phyloP scores from a whole-genome alignment of 2,113 vertebrate species.

The Sturnira hondurensis region DNA sequence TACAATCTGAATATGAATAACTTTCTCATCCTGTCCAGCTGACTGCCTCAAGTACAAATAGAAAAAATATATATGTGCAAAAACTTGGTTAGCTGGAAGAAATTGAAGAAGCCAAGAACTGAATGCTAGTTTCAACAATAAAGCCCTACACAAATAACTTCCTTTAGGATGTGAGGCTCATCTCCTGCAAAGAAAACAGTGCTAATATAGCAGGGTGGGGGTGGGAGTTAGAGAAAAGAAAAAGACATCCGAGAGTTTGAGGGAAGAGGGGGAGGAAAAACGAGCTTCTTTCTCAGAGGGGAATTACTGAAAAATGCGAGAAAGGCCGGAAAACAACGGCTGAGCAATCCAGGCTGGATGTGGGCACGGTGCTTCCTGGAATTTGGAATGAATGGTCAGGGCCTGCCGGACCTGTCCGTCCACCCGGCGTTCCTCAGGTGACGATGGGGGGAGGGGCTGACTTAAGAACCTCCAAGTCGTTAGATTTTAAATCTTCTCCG shows the following conservation, averaged over 20 bases:
- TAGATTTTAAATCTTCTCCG: background rate
- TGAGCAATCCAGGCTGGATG: too few species aligned
- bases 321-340: background rate
- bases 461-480: background rate
- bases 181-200: background rate
- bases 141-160: background rate
- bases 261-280: background rate
- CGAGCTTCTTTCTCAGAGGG: too few species aligned
- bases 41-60: background rate
- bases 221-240: background rate
- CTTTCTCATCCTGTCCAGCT: conserved; percentile 9
- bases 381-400: background rate
- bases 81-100: conserved; percentile 6
- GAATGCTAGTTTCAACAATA: background rate
- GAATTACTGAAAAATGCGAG: background rate
- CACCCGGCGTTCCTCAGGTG: accelerated
- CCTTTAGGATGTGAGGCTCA: background rate
- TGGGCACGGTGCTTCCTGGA: background rate
- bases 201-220: background rate
- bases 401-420: background rate
- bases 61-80: background rate
- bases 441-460: background rate
- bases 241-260: background rate
- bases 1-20: conserved; percentile 25
- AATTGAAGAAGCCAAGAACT: background rate